Evolutionary conservation across 2,113 vertebrate species (phyloP), one percentile per base, ranked within the genome.

Genomic region (Mus spicilegus): DNA sequence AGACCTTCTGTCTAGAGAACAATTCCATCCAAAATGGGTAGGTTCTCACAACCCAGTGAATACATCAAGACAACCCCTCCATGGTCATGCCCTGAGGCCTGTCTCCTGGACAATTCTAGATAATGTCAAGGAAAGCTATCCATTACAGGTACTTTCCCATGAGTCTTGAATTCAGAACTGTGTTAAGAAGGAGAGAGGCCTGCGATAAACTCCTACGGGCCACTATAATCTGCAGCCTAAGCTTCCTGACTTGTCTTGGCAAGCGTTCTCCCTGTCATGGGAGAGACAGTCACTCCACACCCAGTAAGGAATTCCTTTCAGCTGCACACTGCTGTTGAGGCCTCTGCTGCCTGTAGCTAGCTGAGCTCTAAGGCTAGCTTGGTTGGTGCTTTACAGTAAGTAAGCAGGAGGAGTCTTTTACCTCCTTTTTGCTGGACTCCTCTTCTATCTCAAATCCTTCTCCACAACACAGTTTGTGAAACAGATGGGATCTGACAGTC

Each of bases 281-380:
- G 7, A 82, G 20, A 89, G 49, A 30, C 20, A 36, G 51, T 39
- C 49, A 54, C 36, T 36, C 87, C 30, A 51, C 0, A 72, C 28
- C 2, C 61, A 33, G 16, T 36, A 19, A 51, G 54, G 11, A 33
- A 26, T 94, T 84, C 17, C 17, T 88, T 97, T 95, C 39, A 67
- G n/a, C 78, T n/a, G 72, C 61, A 46, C 46, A 67, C 49, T 76
- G 39, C 33, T 42, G 42, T 19, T 42, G 7, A 33, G 33, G 26
- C 90, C 89, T 96, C 76, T 95, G 30, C 39, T 65, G n/a, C 72
- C 56, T 87, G 54, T 30, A 93, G 1, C 46, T 46, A 93, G 1
- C 46, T 46, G 63, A 80, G 70, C 20, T 19, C 9, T 14, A 10
- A 58, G 49, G 51, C 30, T 49, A 49, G 13, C 65, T 24, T 82